Base-by-base conservation (phyloP, 2,888 invertebrate species). In the Drosophila picticornis region DNA sequence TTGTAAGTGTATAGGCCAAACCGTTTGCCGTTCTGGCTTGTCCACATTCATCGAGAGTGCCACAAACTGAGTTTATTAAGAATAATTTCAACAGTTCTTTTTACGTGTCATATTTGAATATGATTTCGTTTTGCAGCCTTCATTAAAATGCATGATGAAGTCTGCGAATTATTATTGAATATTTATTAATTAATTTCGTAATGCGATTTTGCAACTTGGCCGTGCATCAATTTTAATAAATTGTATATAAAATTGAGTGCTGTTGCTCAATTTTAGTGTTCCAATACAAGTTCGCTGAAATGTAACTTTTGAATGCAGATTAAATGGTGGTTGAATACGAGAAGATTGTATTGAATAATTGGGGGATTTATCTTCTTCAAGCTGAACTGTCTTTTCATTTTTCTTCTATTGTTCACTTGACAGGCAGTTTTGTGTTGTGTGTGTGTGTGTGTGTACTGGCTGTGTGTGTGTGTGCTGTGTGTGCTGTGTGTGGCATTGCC, bases 151-250 rank as follows among this genome's bases (percentile, higher is more conserved):
- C 61, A 31, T 43, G 48, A 38, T 53, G 22, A 65, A n/a, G 52
- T 19, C 29, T 25, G 51, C 13, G 32, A 66, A 67, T 69, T 55
- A 32, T 68, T 76, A 66, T 73, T 73, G 31, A 36, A 63, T 51
- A 59, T 59, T 58, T 43, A 70, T 75, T 68, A 72, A 72, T 78
- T 67, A 52, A 48, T 59, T 67, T 57, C 71, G 46, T 69, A 58
- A 81, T 70, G 40, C 25, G 50, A 65, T 83, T 79, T 66, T 46
- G 51, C 43, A 71, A 57, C 58, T 59, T 65, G 48, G n/a, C 46
- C 31, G 48, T 53, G 31, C n/a, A 52, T 29, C 40, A 43, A 58
- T 55, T 43, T 46, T 13, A 43, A 62, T 58, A 50, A 48, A 65
- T 59, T 50, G 25, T 36, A 66, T 36, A 66, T 62, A 11, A 75